Percentiles rank a stretch among this genome's conserved stretches.
phyloP scores from a whole-genome alignment of 2,888 invertebrate genomes.

The Nemotelus nigrinus region DNA sequence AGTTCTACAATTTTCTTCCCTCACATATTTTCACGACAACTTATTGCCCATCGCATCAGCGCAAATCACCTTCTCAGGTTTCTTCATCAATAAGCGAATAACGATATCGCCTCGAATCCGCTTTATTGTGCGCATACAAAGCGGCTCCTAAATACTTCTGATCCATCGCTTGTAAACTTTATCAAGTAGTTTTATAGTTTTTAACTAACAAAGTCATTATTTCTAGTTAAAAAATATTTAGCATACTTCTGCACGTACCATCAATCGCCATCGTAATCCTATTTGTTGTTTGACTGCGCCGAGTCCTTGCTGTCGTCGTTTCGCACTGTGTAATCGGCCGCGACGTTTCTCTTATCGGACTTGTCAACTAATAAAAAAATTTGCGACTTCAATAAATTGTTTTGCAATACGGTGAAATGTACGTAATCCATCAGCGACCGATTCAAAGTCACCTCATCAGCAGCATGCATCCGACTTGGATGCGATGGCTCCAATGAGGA shows the following conservation, averaged over 20 bases:
- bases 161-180: constrained; percentile 29
- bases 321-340: neutral
- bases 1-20: too few species aligned
- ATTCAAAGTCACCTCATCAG: constrained; percentile 2
- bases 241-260: constrained; percentile 46
- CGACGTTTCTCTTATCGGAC: constrained; percentile 19
- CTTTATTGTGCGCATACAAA: neutral
- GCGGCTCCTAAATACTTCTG: constrained; percentile 24
- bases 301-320: constrained; percentile 22
- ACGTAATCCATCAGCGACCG: constrained; percentile 41
- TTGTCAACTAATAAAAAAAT: constrained; percentile 44
- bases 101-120: too few species aligned
- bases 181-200: constrained; percentile 45
- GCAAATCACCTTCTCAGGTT: too few species aligned
- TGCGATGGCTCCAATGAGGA: too few species aligned
- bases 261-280: constrained; percentile 40
- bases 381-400: constrained; percentile 49
- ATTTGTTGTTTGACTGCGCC: constrained; percentile 10
- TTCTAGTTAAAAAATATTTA: constrained; percentile 49
- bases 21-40: too few species aligned
- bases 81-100: too few species aligned
- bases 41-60: too few species aligned
- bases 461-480: too few species aligned
- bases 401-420: constrained; percentile 45
- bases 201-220: constrained; percentile 52